Evolutionary conservation across 2,113 vertebrate species (phyloP), one percentile per base, ranked within the genome.

Genomic region (Lanius ludovicianus): DNA sequence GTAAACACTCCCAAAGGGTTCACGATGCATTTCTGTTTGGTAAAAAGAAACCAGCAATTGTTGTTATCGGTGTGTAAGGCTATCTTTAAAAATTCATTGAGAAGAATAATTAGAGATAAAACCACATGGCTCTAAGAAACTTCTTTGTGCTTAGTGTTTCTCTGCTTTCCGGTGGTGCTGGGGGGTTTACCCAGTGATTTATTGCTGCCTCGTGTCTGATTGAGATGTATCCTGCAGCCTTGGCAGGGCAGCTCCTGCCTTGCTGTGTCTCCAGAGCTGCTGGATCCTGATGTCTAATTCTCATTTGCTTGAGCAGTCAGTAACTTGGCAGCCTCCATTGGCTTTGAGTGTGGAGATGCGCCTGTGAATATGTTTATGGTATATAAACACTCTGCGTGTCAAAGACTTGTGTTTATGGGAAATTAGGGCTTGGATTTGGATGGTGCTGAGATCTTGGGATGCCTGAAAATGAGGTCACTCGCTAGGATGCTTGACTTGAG

Each of bases 171-270:
- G 11, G 41, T n/a, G 62, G 28, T 69, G 70, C 37, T 28, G 47
- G 30, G 69, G 77, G 85, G 12, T 68, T 95, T 76, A 31, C 31
- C 33, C 18, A 4, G 56, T 20, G 41, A 37, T 73, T 56, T 65
- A 2, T 24, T 44, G 88, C 59, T 82, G 62, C 70, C n/a, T 1
- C 5, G 83, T 24, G 60, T 39, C 59, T 90, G 95, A 92, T 90
- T 84, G 93, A 97, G 94, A 67, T 70, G 69, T 90, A 59, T 95
- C 76, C 89, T 67, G 42, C 73, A 86, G 83, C 90, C 90, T 20
- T 27, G 82, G 63, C 2, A 37, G 56, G 60, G 53, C 44, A 55
- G 63, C 82, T 73, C 35, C 55, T 42, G 83, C 90, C 67, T 92
- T 28, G 41, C 83, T n/a, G 63, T 13, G 35, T 56, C 92, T 88